Conservation (phyloP, 2,888 invertebrate genomes). For the Synanthedon andrenaeformis region DNA sequence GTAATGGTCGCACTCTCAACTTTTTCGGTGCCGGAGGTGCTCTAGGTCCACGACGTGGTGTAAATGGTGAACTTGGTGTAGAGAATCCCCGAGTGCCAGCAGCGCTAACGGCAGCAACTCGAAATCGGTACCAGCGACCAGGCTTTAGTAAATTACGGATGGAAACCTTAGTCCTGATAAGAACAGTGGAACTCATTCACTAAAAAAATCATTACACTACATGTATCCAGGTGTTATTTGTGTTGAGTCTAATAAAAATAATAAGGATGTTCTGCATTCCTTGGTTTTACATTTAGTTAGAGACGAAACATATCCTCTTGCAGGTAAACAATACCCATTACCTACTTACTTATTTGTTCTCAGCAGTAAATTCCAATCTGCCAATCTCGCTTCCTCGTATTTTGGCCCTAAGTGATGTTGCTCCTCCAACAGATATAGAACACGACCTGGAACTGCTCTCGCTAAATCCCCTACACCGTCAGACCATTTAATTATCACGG, state of each 20-base stretch:
- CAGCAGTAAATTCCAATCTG: constrained; percentile 73
- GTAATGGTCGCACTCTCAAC: constrained; percentile 66
- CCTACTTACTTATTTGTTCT: constrained; percentile 58
- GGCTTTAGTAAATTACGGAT: constrained; percentile 72
- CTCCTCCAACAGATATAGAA: constrained; percentile 75
- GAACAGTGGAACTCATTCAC: constrained; percentile 3
- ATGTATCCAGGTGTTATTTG: too few species aligned
- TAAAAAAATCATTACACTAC: neutral
- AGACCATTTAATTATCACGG: constrained; percentile 58
- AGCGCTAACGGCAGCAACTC: constrained; percentile 80
- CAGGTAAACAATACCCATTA: too few species aligned
- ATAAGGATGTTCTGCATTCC: too few species aligned
- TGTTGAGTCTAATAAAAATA: too few species aligned
- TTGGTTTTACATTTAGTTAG: too few species aligned
- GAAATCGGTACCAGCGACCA: constrained; percentile 83
- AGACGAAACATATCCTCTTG: too few species aligned
- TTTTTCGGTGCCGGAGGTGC: constrained; percentile 74
- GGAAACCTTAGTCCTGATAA: constrained; percentile 57
- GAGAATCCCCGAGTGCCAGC: constrained; percentile 81
- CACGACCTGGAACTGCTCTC: constrained; percentile 47
- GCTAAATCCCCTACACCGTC: constrained; percentile 55
- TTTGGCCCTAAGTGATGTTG: constrained; percentile 77
- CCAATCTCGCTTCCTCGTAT: constrained; percentile 73
- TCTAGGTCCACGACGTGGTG: constrained; percentile 68
- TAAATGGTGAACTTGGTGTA: constrained; percentile 69